phyloP scores from a whole-genome alignment of 2,888 invertebrate species.

The Pristionchus maxplancki region DNA sequence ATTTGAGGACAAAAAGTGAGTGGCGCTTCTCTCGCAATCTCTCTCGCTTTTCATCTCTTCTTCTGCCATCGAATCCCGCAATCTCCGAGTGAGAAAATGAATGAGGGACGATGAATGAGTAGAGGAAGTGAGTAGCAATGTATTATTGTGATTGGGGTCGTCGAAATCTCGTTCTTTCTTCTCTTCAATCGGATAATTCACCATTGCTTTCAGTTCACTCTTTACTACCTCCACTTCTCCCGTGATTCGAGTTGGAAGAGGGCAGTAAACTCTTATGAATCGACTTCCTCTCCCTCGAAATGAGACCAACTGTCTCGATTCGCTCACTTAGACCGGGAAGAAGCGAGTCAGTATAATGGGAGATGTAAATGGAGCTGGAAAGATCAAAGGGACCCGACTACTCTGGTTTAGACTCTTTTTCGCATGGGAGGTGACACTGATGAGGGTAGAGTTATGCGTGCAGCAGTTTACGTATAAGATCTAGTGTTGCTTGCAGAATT shows the following conservation, averaged over 20 bases:
- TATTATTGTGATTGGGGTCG: neutral
- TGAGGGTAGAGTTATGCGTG: neutral
- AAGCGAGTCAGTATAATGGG: conserved; percentile 22
- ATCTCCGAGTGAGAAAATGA: conserved; percentile 38
- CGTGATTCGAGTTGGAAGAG: conserved; percentile 11
- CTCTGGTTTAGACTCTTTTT: neutral
- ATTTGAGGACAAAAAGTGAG: conserved; percentile 50
- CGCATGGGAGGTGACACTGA: neutral
- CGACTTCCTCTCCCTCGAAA: conserved; percentile 35
- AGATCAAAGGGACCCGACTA: conserved; percentile 21
- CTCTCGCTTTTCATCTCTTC: neutral
- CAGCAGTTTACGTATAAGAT: no score
- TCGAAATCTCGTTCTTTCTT: neutral
- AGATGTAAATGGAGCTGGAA: conserved; percentile 5
- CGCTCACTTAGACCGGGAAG: conserved; percentile 23
- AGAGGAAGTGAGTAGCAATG: conserved; percentile 18
- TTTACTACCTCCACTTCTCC: neutral
- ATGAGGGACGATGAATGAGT: neutral
- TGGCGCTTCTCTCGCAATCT: neutral
- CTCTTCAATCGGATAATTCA: neutral
- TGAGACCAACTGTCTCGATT: conserved; percentile 42
- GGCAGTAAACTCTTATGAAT: conserved; percentile 47
- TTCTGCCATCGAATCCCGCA: neutral
- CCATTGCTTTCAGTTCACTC: neutral
- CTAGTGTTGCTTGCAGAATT: no score